Evolutionary conservation across 2,888 invertebrate species (phyloP).

Genomic region (Agriotes lineatus): DNA sequence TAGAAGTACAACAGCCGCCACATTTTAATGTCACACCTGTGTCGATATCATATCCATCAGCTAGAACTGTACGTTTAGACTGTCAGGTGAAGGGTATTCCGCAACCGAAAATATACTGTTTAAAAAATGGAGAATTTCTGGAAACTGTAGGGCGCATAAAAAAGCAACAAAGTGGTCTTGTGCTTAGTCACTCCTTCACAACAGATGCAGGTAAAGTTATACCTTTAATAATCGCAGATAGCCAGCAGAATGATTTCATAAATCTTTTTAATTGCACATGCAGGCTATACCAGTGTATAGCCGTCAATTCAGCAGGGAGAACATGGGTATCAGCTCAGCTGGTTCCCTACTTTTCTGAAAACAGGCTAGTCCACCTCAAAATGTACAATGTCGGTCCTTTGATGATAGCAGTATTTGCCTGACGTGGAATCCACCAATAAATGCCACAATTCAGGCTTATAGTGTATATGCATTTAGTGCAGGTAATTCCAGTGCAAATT

Average conservation of each 20-base stretch:
- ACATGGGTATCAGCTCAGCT: conserved; percentile 75
- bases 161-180: conserved; percentile 58
- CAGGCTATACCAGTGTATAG: conserved; percentile 84
- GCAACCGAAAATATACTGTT: conserved; percentile 76
- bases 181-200: conserved; percentile 69
- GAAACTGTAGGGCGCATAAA: conserved; percentile 67
- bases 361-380: conserved; percentile 71
- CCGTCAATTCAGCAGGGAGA: conserved; percentile 70
- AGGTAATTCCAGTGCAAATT: too few species aligned
- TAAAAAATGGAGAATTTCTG: conserved; percentile 73
- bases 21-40: conserved; percentile 71
- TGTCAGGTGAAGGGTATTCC: conserved; percentile 79
- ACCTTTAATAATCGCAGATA: not conserved
- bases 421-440: conserved; percentile 69
- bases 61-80: conserved; percentile 76
- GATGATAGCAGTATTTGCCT: conserved; percentile 73
- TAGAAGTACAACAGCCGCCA: conserved; percentile 73
- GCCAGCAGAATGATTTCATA: not conserved
- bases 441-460: conserved; percentile 73
- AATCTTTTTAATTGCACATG: too few species aligned
- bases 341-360: conserved; percentile 58
- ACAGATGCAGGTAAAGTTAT: conserved; percentile 67
- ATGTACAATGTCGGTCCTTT: conserved; percentile 73
- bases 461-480: conserved; percentile 75
- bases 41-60: conserved; percentile 73